A percentile compares a stretch with the other conserved stretches of the same genome.
Conservation (phyloP, 1,140 invertebrate species). For the Dreissena rostriformis region DNA sequence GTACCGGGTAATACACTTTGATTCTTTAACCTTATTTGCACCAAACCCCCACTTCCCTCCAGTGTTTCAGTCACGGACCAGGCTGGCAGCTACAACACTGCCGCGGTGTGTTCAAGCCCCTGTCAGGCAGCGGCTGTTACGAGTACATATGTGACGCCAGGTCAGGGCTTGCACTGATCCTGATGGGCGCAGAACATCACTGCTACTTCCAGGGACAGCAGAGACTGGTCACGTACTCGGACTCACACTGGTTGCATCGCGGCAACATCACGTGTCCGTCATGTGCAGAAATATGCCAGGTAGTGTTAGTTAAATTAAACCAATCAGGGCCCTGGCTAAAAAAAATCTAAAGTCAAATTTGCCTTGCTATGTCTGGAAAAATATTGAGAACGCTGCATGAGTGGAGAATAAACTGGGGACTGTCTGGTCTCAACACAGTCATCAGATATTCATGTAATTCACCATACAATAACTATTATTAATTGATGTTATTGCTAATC, state of each 20-base stretch:
- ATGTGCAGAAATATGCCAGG: constrained; percentile 33
- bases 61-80: constrained; percentile 41
- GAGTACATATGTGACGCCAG: constrained; percentile 28
- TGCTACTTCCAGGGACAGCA: constrained; percentile 40
- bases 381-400: too few relatives aligned
- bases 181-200: constrained; percentile 17
- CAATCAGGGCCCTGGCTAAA: too few relatives aligned
- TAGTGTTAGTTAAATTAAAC: background rate
- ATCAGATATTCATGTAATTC: too few relatives aligned
- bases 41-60: too few relatives aligned
- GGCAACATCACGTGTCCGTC: constrained; percentile 52
- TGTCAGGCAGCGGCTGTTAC: constrained; percentile 50
- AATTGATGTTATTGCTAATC: too few relatives aligned
- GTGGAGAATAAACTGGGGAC: too few relatives aligned
- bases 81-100: constrained; percentile 26
- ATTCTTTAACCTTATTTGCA: too few relatives aligned
- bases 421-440: too few relatives aligned
- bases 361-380: too few relatives aligned
- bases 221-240: constrained; percentile 8
- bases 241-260: constrained; percentile 7
- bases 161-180: constrained; percentile 24
- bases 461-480: too few relatives aligned
- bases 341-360: too few relatives aligned
- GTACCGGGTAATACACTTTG: too few relatives aligned
- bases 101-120: constrained; percentile 25